Evolutionary conservation across 2,797 vertebrate genomes (phyloP).

Genomic region (Manis crassicaudata): DNA sequence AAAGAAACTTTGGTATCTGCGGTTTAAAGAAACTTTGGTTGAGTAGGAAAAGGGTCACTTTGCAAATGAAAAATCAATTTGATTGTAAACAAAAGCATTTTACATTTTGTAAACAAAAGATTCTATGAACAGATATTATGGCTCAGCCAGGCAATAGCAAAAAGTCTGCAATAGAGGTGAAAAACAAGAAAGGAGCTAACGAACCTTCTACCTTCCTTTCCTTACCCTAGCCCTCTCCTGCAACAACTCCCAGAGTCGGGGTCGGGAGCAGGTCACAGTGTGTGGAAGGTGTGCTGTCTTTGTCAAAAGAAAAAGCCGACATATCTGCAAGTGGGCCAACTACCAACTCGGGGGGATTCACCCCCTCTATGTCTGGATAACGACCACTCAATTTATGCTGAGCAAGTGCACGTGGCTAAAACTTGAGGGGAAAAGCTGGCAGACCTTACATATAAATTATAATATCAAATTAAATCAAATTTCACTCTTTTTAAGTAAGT

Average conservation of each 20-base stretch:
- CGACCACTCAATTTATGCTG: slow-evolving; percentile 56
- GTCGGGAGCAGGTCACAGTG: neutral
- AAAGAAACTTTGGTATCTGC: slow-evolving; percentile 57
- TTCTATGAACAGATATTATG: neutral
- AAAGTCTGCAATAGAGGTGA: neutral
- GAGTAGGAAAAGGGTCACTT: slow-evolving; percentile 6
- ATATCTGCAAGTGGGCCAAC: slow-evolving; percentile 37
- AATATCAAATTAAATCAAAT: slow-evolving; percentile 80
- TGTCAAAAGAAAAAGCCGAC: slow-evolving; percentile 35
- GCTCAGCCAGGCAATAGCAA: neutral
- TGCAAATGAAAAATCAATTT: slow-evolving; percentile 33
- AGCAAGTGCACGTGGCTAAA: slow-evolving; percentile 67
- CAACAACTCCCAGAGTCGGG: neutral
- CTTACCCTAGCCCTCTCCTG: neutral
- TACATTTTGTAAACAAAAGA: neutral
- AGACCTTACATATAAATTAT: slow-evolving; percentile 74
- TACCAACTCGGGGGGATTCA: slow-evolving; percentile 58
- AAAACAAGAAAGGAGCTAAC: neutral
- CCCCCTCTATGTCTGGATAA: slow-evolving; percentile 59
- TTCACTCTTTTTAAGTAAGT: slow-evolving; percentile 71
- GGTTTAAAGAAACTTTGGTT: slow-evolving; percentile 55
- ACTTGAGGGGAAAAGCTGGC: slow-evolving; percentile 73
- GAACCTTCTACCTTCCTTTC: neutral
- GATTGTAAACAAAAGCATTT: slow-evolving; percentile 48
- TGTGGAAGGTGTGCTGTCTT: neutral